Evolutionary conservation across 2,888 invertebrate species (phyloP).

Genomic region (Lycia hirtaria): DNA sequence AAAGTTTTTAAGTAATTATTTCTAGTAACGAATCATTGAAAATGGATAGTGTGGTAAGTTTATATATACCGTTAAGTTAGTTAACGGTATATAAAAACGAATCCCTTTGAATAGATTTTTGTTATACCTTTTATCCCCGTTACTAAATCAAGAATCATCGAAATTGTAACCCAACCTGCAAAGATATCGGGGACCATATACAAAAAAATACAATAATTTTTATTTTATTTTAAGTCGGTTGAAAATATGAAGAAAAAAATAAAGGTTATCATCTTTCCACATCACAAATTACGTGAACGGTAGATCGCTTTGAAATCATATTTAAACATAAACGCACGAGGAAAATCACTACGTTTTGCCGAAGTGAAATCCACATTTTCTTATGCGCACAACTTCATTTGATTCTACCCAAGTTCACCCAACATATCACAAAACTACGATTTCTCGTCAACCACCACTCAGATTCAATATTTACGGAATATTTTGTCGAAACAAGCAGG

Average conservation of each 20-base stretch:
- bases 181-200: too few relatives aligned
- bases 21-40: too few relatives aligned
- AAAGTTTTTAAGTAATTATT: too few relatives aligned
- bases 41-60: too few relatives aligned
- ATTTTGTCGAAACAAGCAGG: slow-evolving; percentile 15
- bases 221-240: too few relatives aligned
- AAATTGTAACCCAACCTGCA: too few relatives aligned
- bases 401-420: neutral
- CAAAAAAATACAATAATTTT: too few relatives aligned
- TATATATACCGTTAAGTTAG: too few relatives aligned
- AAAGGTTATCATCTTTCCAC: neutral
- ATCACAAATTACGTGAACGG: neutral
- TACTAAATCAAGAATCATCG: too few relatives aligned
- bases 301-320: neutral
- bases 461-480: slow-evolving; percentile 32
- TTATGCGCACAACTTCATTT: slow-evolving; percentile 2
- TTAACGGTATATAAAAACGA: too few relatives aligned
- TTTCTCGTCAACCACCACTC: slow-evolving; percentile 8
- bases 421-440: slow-evolving; percentile 4
- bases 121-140: too few relatives aligned
- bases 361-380: neutral
- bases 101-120: too few relatives aligned
- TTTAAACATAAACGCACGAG: neutral
- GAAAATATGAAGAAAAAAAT: neutral
- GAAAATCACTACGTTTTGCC: neutral